These are phyloP conservation scores for Synergus umbraculus DNA, from an alignment of 2,888 invertebrate species.

Conservation along the genomic window DNA sequence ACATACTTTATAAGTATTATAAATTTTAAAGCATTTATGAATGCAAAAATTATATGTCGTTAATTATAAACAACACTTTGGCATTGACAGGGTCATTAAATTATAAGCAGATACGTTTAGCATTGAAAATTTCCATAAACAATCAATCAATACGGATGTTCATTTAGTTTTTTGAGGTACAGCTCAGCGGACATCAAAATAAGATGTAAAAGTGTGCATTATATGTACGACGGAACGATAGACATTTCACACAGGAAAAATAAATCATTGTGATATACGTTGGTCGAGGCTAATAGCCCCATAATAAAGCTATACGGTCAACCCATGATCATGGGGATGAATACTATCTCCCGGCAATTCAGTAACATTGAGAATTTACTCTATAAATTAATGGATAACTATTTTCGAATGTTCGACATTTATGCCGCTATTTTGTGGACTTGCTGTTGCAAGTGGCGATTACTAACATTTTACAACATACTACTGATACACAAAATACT, in stretches of 20 bases:
- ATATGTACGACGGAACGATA: neutral
- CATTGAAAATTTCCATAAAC: neutral
- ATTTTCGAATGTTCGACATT: conserved; percentile 26
- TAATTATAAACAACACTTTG: no score
- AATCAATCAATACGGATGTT: neutral
- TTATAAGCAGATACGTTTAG: neutral
- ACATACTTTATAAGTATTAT: no score
- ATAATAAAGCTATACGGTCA: conserved; percentile 52
- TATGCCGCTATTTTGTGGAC: neutral
- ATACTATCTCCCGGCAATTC: conserved; percentile 45
- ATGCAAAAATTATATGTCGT: no score
- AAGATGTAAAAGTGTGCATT: neutral
- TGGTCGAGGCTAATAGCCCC: conserved; percentile 49
- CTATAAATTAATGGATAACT: conserved; percentile 58
- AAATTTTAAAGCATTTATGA: no score
- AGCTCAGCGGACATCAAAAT: neutral
- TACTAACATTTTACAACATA: no score
- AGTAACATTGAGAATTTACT: neutral
- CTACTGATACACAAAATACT: no score
- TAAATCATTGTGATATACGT: conserved; percentile 55
- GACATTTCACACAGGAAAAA: conserved; percentile 33
- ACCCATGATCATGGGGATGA: neutral
- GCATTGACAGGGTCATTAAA: neutral
- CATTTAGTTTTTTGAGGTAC: no score
- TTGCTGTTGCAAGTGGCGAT: neutral